Base-by-base conservation (phyloP, 2,888 invertebrate genomes). In the Himalopsyche japonica region DNA sequence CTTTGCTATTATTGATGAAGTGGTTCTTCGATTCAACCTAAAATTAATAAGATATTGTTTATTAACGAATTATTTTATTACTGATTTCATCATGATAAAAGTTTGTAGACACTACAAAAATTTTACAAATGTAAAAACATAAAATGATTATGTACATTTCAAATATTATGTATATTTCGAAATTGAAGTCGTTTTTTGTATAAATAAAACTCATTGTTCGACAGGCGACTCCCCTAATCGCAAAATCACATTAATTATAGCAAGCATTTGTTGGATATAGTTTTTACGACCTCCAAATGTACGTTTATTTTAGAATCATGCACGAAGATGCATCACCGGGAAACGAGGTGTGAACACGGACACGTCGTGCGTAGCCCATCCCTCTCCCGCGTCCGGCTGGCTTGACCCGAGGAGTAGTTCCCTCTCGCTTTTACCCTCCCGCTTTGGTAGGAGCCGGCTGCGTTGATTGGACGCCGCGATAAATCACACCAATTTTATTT, bases 401-500 rank as follows among this genome's bases (percentile, higher is more conserved):
- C 18, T n/a, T 80, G 24, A 24, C 79, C 48, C 79, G 82, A 34
- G 49, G 32, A 27, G 20, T 82, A 30, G 24, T 77, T 49, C 34
- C 49, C 32, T 48, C 57, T 49, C 27, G 27, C 64, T 82, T 78
- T 78, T 30, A 79, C 82, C 37, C 76, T 82, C 82, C 57, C 64
- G 64, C 18, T 57, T 57, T 57, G 57, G 57, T 57, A n/a, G 57
- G 57, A 20, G 64, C 27, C 47, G 20, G 76, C 47, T 37, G 81
- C 85, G 86, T 82, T 86, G 87, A 87, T 87, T 87, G 86, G 86
- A 82, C 84, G 86, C 37, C 82, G 83, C 82, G 87, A 87, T 87
- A 87, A 87, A 87, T 87, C 86, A 87, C 86, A 86, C 86, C 86
- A 87, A 87, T 87, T 87, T 87, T 84, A 85, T 84, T 86, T 87